These are phyloP conservation scores for Saccostrea glomerata DNA, from an alignment of 1,140 invertebrate species.

Conservation along the genomic window DNA sequence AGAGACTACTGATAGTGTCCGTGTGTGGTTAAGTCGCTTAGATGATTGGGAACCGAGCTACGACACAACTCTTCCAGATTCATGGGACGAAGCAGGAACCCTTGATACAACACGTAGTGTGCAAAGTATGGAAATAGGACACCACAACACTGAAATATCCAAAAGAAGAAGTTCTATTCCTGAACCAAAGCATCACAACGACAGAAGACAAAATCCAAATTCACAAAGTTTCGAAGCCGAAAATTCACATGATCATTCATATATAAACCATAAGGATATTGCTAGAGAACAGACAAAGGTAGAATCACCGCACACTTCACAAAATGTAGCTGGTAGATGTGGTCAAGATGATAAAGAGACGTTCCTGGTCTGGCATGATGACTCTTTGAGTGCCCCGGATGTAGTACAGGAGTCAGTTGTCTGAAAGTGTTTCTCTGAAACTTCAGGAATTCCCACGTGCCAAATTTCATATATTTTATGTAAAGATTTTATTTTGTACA, in stretches of 20 bases:
- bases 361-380: conserved; percentile 42
- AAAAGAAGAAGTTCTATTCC: conserved; percentile 11
- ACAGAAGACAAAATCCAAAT: not conserved
- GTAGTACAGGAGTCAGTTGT: conserved; percentile 48
- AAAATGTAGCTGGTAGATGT: no score
- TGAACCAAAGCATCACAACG: not conserved
- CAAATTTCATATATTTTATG: conserved; percentile 4
- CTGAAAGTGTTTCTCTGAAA: not conserved
- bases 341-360: not conserved
- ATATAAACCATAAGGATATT: conserved; percentile 14
- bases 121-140: conserved; percentile 11
- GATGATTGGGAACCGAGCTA: conserved; percentile 51
- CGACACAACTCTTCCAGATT: not conserved
- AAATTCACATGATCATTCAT: conserved; percentile 21
- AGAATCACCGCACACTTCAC: not conserved
- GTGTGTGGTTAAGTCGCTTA: conserved; percentile 49
- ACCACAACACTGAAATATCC: conserved; percentile 18
- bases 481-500: not conserved
- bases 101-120: conserved; percentile 30
- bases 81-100: not conserved
- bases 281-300: not conserved
- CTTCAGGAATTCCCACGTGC: not conserved
- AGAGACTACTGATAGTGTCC: conserved; percentile 53
- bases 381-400: conserved; percentile 13
- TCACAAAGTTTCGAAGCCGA: not conserved